These are phyloP conservation scores for Junonia oenone DNA, from an alignment of 2,888 invertebrate genomes.

Conservation along the genomic window DNA sequence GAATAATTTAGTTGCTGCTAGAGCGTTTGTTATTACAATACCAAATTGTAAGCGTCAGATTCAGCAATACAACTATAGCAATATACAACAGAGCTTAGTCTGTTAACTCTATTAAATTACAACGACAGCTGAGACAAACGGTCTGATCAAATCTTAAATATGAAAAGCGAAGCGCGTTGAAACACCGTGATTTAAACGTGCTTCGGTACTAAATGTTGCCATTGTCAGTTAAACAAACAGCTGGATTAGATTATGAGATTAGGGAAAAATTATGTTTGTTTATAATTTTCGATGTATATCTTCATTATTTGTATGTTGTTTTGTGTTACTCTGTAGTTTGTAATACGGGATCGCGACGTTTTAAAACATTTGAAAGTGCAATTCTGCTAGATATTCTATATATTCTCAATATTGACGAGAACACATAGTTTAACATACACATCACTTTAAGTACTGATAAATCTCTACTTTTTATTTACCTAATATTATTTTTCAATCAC, in stretches of 20 bases:
- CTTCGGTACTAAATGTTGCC: neutral
- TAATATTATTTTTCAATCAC: too few relatives aligned
- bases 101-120: conserved; percentile 13
- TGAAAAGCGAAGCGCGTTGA: conserved; percentile 3
- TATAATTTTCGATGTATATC: neutral
- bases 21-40: neutral
- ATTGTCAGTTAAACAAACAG: neutral
- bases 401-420: too few relatives aligned
- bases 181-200: conserved; percentile 8
- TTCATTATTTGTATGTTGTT: too few relatives aligned
- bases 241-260: neutral
- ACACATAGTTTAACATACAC: too few relatives aligned
- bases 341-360: too few relatives aligned
- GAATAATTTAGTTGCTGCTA: neutral
- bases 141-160: conserved; percentile 17
- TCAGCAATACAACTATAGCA: conserved; percentile 1
- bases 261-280: neutral
- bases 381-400: too few relatives aligned
- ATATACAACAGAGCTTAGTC: neutral
- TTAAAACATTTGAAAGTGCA: too few relatives aligned
- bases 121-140: conserved; percentile 13
- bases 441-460: too few relatives aligned
- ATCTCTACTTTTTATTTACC: too few relatives aligned
- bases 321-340: too few relatives aligned
- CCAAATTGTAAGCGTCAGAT: neutral